Conservation (phyloP, 92 coral and sea anemone species). For the Epizoanthus ramosus region DNA sequence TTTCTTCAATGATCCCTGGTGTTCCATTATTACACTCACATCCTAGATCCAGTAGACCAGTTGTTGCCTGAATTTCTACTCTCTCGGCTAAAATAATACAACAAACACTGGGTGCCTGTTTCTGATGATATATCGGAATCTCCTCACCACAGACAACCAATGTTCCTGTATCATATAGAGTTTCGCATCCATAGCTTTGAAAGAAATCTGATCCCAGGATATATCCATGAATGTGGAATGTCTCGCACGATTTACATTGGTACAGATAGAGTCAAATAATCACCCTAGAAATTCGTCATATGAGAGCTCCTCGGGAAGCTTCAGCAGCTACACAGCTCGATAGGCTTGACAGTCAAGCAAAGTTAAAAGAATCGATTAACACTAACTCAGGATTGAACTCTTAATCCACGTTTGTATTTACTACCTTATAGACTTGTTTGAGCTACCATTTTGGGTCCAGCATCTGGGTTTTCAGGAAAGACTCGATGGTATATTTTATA, state of each 20-base stretch:
- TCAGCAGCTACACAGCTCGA: conserved; percentile 57
- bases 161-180: conserved; percentile 39
- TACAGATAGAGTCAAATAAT: conserved; percentile 11
- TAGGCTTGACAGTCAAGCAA: conserved; percentile 48
- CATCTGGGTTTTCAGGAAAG: no score
- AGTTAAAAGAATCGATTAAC: conserved; percentile 56
- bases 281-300: conserved; percentile 55
- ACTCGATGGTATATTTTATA: no score
- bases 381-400: no score
- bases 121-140: conserved; percentile 28
- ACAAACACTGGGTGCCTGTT: conserved; percentile 36
- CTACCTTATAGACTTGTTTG: no score
- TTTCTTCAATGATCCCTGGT: conserved; percentile 46
- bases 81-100: conserved; percentile 31
- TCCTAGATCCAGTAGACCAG: conserved; percentile 37
- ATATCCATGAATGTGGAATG: conserved; percentile 40
- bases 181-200: conserved; percentile 32
- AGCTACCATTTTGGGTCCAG: no score
- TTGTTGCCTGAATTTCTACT: conserved; percentile 32
- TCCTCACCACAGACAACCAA: conserved; percentile 34
- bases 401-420: no score
- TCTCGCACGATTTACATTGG: conserved; percentile 47
- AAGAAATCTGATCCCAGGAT: conserved; percentile 47
- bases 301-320: conserved; percentile 39
- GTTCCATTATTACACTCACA: conserved; percentile 45